Evolutionary conservation across 2,888 invertebrate genomes (phyloP), one percentile per base, ranked within the genome.

Genomic region (Ceriagrion tenellum): DNA sequence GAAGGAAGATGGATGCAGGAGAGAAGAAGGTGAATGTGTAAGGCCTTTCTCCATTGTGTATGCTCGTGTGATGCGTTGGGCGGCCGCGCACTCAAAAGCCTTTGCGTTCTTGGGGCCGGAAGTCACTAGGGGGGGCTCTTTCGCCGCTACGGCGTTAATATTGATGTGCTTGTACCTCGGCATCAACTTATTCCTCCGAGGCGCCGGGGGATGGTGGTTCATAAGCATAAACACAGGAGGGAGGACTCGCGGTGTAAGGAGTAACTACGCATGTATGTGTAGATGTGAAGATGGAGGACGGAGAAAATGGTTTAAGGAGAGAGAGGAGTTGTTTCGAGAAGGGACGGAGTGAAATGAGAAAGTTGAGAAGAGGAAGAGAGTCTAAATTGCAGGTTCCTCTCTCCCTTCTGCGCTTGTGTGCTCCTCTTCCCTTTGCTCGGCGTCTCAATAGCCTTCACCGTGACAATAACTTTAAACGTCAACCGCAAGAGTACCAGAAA

Each of bases 161-260:
- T 93, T 93, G 93, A 93, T 93, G 93, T 74, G 93, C 69, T 93
- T 47, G 74, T 93, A 69, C 93, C 69, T 93, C 93, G n/a, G 69
- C 69, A 93, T 93, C 69, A 93, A 74, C 93, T 74, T 93, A 69
- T 93, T 18, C 55, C 74, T 30, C 74, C 59, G 59, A 2, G 93
- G 93, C 93, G 69, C 93, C 93, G 69, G 47, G 93, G 74, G 93
- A 47, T 47, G 93, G 93, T 47, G 47, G 40, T 40, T 93, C 93
- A 93, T 93, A 93, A 69, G 93, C 69, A 93, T 93, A 93, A 93
- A 93, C 93, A 93, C 93, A 69, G 47, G 20, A n/a, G 69, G 40
- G 47, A 93, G 47, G 93, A 26, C 35, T 40, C 30, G 26, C 40
- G 47, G 91, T 69, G 93, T 47, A 47, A 8, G 47, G n/a, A n/a